Percentiles rank a stretch among this genome's conserved stretches.
phyloP scores from a whole-genome alignment of 2,797 vertebrate species.

The Falco concolor region DNA sequence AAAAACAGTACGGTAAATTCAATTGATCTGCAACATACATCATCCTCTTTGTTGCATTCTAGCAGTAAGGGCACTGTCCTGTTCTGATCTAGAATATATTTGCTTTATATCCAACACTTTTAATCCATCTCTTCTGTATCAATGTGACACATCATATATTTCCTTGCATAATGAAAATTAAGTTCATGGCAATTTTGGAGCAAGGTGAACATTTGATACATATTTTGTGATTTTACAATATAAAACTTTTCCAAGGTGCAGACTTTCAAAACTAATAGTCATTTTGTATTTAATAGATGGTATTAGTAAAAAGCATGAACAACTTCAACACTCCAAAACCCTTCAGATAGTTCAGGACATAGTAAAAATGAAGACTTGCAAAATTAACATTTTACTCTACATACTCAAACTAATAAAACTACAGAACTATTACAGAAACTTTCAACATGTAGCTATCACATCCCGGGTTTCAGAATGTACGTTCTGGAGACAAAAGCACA shows the following conservation, averaged over 20 bases:
- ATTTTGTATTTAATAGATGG: not conserved
- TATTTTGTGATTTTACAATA: not conserved
- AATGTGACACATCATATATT: not conserved
- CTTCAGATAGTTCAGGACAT: not conserved
- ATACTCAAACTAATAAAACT: not conserved
- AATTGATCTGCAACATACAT: not conserved
- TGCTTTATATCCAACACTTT: not conserved
- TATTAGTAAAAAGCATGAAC: not conserved
- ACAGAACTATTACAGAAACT: not conserved
- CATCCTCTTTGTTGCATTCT: not conserved
- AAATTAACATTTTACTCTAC: not conserved
- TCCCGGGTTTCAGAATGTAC: not conserved
- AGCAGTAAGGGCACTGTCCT: not conserved
- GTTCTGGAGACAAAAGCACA: not conserved
- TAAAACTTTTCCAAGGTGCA: not conserved
- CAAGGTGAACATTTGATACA: not conserved
- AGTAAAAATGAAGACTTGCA: not conserved
- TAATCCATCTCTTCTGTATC: not conserved
- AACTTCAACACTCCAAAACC: not conserved
- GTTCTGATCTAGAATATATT: not conserved
- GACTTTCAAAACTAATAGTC: not conserved
- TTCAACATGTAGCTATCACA: not conserved
- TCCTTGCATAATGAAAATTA: not conserved
- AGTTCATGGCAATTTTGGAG: not conserved
- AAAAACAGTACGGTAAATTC: not conserved